Base-by-base conservation (phyloP, 2,113 vertebrate genomes). In the Calyptomena viridis region DNA sequence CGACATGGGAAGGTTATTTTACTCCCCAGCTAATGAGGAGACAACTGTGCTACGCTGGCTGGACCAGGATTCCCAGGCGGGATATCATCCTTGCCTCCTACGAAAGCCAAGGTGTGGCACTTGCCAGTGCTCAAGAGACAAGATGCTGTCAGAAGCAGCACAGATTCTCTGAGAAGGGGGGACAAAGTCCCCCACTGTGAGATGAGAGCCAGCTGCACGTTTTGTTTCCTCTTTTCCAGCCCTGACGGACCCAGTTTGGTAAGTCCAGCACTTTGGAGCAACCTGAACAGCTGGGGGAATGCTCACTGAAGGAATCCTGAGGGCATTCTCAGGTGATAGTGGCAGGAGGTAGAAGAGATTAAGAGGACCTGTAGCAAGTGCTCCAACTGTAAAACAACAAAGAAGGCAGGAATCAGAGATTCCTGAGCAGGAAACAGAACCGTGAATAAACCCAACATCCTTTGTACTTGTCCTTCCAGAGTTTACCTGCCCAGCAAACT, bases 101-200 rank as follows among this genome's bases (percentile, higher is more conserved):
- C 9, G 28, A 72, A 94, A 89, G 76, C 56, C 74, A 82, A 68
- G 9, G 40, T 63, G 28, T 44, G 33, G 76, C 44, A n/a, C 37
- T 33, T 77, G 62, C 35, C 47, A n/a, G 24, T 50, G 46, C 35
- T 64, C 58, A 42, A 28, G 39, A 81, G 44, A 84, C 30, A 68
- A 47, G 40, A n/a, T 13, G 15, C 35, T 44, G 59, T n/a, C 44
- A 50, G 25, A 46, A 37, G 44, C 5, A 23, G 42, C 5, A 14
- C 19, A 58, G 40, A 39, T 30, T 52, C 28, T 53, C 37, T 21
- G 30, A 79, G 39, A 46, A 37, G 30, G 3, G 8, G 8, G 10
- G 18, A 24, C 30, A 64, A 35, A 24, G 9, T 3, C 12, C 25
- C 4, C 0, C 7, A 2, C 7, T 28, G 11, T 8, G 11, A 16